Evolutionary conservation across 1,140 invertebrate genomes (phyloP), one percentile per base, ranked within the genome.

Genomic region (Meteorus sp.): DNA sequence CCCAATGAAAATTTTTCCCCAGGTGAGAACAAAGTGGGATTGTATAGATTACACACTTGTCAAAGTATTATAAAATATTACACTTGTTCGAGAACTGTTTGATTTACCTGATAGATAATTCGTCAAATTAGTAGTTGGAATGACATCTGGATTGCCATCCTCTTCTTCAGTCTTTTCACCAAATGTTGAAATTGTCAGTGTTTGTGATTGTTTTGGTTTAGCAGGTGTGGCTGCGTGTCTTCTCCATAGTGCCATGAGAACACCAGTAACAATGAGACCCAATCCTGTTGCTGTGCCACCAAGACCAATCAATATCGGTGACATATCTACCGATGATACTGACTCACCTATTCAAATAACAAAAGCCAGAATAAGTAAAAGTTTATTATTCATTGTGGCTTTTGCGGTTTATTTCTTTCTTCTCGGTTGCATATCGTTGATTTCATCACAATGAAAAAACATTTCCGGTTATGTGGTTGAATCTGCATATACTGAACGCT

Each of bases 211-310:
- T 61, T 75, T 75, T 4, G 72, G 84, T 66, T 86, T 87, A 3
- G 83, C 81, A 1, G 83, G 85, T 59, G 79, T 74, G n/a, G 63
- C 76, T 61, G 73, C 77, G 67, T 88, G 85, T 59, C 85, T 76
- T 53, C 85, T 80, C 75, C 87, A 91, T 25, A 91, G 77, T 13
- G 89, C 88, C 52, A 85, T 88, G 44, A 90, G 72, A 2, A 91
- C 88, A 13, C 88, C 86, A 75, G 88, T 90, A 50, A 89, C 88
- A 44, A 89, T 85, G 55, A 88, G 83, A 20, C 88, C 86, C 35
- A 92, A 80, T 23, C 89, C 81, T 3, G 86, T 88, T 19, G 88
- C 89, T 64, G 87, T 89, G 4, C 88, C 87, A 51, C 89, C 86
- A 60, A 91, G 80, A 0, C 87, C 89, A 23, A 89, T 87, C 57